Conservation (phyloP, 2,797 vertebrate genomes). For the Syncerus caffer region DNA sequence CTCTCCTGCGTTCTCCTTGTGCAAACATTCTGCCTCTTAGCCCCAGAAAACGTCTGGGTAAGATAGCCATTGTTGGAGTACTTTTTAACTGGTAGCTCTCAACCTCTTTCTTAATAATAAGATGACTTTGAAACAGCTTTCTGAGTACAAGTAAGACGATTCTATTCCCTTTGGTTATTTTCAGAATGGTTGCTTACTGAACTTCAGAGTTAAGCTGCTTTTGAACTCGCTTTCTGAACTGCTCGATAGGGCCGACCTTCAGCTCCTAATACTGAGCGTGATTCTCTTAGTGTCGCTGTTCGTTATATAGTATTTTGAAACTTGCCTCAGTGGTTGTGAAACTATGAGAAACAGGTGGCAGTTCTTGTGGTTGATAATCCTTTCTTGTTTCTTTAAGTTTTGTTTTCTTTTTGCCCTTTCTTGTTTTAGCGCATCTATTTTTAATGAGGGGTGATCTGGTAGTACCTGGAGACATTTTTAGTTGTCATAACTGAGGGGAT, state of each 20-base stretch:
- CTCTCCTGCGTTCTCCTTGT: neutral
- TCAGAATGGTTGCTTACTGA: constrained; percentile 13
- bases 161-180: neutral
- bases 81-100: neutral
- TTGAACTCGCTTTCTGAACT: neutral
- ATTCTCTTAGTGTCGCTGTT: neutral
- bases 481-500: neutral
- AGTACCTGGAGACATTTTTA: neutral
- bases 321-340: neutral
- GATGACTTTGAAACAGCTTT: neutral
- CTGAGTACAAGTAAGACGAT: neutral
- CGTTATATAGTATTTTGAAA: neutral
- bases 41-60: constrained; percentile 93
- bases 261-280: neutral
- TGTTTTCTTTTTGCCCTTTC: neutral
- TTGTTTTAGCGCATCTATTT: neutral
- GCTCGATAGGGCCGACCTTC: neutral
- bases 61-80: neutral
- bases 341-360: constrained; percentile 1
- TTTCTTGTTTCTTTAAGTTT: neutral
- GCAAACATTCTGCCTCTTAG: constrained; percentile 87
- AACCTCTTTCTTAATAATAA: neutral
- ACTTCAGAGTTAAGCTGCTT: neutral
- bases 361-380: neutral
- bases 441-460: neutral